Conservation (phyloP, 1,140 invertebrate genomes). For the Philotrypesis tridentata region DNA sequence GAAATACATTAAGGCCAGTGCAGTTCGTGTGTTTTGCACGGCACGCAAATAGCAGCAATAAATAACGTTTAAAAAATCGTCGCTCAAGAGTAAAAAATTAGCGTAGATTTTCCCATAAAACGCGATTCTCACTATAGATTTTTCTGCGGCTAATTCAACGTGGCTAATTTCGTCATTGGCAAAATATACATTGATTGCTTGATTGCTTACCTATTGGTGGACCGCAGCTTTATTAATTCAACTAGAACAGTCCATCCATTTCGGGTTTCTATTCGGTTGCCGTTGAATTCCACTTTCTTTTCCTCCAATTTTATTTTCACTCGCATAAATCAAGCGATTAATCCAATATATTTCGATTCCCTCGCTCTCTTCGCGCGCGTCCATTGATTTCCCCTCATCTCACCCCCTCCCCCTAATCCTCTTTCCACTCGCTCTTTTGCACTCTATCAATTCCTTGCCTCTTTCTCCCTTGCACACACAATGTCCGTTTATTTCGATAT, state of each 20-base stretch:
- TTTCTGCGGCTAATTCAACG: too few species aligned
- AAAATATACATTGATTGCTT: too few species aligned
- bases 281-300: not conserved
- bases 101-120: too few species aligned
- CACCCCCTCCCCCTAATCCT: constrained; percentile 43
- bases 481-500: not conserved
- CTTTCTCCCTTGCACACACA: not conserved
- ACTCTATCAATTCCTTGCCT: constrained; percentile 33
- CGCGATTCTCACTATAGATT: too few species aligned
- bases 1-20: too few species aligned
- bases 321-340: constrained; percentile 38
- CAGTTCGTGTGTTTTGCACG: too few species aligned
- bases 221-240: too few species aligned
- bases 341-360: constrained; percentile 53
- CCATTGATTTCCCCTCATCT: constrained; percentile 42
- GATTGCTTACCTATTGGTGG: too few species aligned
- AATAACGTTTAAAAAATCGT: too few species aligned
- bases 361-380: constrained; percentile 34
- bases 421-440: constrained; percentile 21
- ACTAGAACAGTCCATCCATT: not conserved
- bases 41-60: too few species aligned
- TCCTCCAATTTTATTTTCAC: constrained; percentile 49
- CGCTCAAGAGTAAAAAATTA: too few species aligned
- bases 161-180: too few species aligned
- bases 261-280: not conserved